These are phyloP conservation scores for Euwallacea fornicatus DNA, from an alignment of 1,140 invertebrate genomes.

Conservation along the genomic window DNA sequence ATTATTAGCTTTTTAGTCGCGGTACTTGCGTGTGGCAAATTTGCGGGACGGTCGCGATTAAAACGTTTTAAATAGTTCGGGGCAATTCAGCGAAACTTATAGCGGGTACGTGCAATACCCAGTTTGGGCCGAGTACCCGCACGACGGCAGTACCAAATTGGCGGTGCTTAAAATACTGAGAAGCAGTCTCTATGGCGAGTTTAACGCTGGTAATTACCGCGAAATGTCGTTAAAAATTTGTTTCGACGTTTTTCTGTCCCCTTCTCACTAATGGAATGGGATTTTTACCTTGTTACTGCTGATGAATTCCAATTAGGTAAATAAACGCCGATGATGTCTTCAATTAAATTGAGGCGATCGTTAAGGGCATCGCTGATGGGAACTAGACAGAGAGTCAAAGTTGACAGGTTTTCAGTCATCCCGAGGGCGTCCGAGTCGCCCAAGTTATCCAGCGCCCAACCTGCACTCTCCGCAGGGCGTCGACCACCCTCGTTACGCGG, in stretches of 20 bases:
- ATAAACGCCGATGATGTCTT: too few species aligned
- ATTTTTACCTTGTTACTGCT: conserved; percentile 1
- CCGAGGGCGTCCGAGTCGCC: too few species aligned
- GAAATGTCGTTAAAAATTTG: conserved; percentile 33
- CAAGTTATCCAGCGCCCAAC: too few species aligned
- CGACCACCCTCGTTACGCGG: too few species aligned
- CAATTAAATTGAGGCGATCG: too few species aligned
- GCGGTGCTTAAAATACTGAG: conserved; percentile 40
- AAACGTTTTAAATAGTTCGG: conserved; percentile 40
- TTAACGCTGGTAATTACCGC: conserved; percentile 35
- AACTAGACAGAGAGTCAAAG: neutral
- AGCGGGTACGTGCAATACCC: conserved; percentile 39
- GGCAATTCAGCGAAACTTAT: conserved; percentile 40
- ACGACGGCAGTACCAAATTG: conserved; percentile 36
- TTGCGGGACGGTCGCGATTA: conserved; percentile 38
- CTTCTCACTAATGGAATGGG: conserved; percentile 26
- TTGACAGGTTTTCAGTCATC: too few species aligned
- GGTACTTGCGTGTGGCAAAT: conserved; percentile 39
- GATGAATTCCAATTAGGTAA: conserved; percentile 5
- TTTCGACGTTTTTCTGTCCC: conserved; percentile 14
- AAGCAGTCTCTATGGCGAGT: conserved; percentile 39
- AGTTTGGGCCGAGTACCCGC: conserved; percentile 36
- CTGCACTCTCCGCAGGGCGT: too few species aligned
- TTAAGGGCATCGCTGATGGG: too few species aligned
- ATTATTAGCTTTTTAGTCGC: conserved; percentile 39